These are phyloP conservation scores for Ophion slaviceki DNA, from an alignment of 2,888 invertebrate species.

Conservation along the genomic window DNA sequence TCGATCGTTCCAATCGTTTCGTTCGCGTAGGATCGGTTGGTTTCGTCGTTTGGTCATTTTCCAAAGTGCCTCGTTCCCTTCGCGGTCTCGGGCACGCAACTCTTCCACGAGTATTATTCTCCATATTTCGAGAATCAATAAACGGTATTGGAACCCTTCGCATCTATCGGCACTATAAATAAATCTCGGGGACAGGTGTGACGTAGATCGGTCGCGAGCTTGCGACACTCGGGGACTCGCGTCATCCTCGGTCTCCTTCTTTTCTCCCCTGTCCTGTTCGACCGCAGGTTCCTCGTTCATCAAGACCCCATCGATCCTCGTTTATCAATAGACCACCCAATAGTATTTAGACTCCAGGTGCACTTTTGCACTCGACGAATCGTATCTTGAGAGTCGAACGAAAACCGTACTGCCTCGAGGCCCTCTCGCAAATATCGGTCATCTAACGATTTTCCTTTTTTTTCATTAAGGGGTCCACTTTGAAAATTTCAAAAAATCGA, in stretches of 20 bases:
- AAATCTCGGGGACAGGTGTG: slow-evolving; percentile 54
- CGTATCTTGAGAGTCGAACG: background rate
- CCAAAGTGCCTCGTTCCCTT: background rate
- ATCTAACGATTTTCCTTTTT: too few relatives aligned
- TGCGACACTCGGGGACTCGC: slow-evolving; percentile 29
- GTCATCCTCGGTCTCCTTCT: slow-evolving; percentile 12
- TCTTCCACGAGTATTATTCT: slow-evolving; percentile 14
- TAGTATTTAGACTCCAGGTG: background rate
- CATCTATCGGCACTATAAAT: slow-evolving; percentile 54
- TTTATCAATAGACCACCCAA: background rate
- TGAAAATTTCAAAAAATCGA: too few relatives aligned
- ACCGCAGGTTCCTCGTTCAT: background rate
- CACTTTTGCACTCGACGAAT: background rate
- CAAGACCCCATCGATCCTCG: slow-evolving; percentile 7
- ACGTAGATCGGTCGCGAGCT: slow-evolving; percentile 51
- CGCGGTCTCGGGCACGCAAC: background rate
- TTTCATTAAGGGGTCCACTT: too few relatives aligned
- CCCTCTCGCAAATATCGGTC: too few relatives aligned
- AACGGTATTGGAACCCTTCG: slow-evolving; percentile 43
- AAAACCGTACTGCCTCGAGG: background rate
- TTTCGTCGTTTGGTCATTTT: background rate
- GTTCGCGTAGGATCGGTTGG: background rate
- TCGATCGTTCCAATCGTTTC: too few relatives aligned
- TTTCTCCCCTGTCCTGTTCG: slow-evolving; percentile 9
- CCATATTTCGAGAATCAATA: slow-evolving; percentile 53